phyloP scores from a whole-genome alignment of 2,113 vertebrate genomes.

The Bufo gargarizans region DNA sequence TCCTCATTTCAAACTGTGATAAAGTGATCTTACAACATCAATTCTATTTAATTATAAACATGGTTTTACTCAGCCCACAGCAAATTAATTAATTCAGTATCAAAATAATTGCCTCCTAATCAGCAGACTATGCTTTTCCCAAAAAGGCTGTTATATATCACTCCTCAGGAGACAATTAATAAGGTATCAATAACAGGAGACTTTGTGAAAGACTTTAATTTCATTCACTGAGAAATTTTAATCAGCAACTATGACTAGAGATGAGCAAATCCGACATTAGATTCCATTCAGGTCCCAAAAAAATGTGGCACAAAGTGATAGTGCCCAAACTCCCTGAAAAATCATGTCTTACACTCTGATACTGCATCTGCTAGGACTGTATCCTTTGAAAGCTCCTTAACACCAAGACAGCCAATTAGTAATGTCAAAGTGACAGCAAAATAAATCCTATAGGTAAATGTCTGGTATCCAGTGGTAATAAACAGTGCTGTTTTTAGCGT shows the following conservation, averaged over 20 bases:
- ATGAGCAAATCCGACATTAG: too few relatives aligned
- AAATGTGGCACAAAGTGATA: too few relatives aligned
- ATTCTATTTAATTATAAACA: constrained; percentile 43
- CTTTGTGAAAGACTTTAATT: constrained; percentile 7
- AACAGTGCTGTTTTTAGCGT: too few relatives aligned
- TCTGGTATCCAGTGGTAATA: too few relatives aligned
- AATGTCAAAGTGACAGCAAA: too few relatives aligned
- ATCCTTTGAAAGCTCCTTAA: too few relatives aligned
- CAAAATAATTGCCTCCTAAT: constrained; percentile 56
- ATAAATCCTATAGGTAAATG: too few relatives aligned
- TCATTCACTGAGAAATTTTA: constrained; percentile 8
- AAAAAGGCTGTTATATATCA: constrained; percentile 37
- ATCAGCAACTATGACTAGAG: neutral
- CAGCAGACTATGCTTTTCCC: constrained; percentile 40
- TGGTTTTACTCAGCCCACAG: constrained; percentile 24
- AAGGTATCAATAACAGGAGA: constrained; percentile 42
- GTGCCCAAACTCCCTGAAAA: too few relatives aligned
- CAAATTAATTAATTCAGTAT: constrained; percentile 48
- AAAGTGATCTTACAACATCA: constrained; percentile 19
- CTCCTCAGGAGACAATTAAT: constrained; percentile 37
- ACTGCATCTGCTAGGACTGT: too few relatives aligned
- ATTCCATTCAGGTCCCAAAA: too few relatives aligned
- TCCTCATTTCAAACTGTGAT: neutral
- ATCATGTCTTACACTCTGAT: too few relatives aligned
- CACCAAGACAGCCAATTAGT: too few relatives aligned